Evolutionary conservation across 2,797 vertebrate species (phyloP), one percentile per base, ranked within the genome.

Genomic region (Aplochiton taeniatus): DNA sequence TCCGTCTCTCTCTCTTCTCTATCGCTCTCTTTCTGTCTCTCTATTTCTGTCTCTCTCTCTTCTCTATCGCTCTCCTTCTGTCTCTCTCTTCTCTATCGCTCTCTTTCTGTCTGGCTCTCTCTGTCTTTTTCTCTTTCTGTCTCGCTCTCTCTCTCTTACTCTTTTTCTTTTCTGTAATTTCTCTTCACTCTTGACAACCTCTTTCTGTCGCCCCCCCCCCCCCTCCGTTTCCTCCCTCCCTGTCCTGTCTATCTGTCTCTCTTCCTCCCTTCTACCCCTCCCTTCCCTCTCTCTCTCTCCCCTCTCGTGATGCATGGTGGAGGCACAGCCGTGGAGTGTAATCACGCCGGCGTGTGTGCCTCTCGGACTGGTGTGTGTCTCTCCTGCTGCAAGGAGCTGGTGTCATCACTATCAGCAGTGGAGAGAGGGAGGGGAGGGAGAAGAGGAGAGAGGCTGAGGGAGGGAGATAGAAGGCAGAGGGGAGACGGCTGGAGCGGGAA

Each of bases 351-450:
- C 16, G 14, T 52, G 50, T 52, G 31, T 20, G 19, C 4, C 31
- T 0, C 58, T 63, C n/a, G n/a, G 49, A 45, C 17, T 19, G 44
- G 51, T 63, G 44, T 63, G 44, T 61, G 31, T 75, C 13, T 56
- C 10, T 62, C 50, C 14, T 16, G 54, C 59, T 49, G 18, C 55
- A 51, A 31, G 66, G 14, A 16, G 50, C 18, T 54, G 18, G 45
- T 62, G 61, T 75, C 55, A 68, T 64, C 50, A 57, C 46, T 64
- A 44, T 70, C 55, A 75, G 64, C 61, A 63, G 58, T 58, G 18
- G 42, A 53, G 4, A 17, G 51, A 53, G 16, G 7, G 31, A 31
- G 6, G 18, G 18, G 53, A 9, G 52, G 55, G 56, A 62, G 55
- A 52, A 55, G 20, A 55, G 51, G 9, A 19, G 11, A 16, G 50